These are phyloP conservation scores for Pygoscelis adeliae DNA, from an alignment of 2,113 vertebrate species.

Conservation along the genomic window DNA sequence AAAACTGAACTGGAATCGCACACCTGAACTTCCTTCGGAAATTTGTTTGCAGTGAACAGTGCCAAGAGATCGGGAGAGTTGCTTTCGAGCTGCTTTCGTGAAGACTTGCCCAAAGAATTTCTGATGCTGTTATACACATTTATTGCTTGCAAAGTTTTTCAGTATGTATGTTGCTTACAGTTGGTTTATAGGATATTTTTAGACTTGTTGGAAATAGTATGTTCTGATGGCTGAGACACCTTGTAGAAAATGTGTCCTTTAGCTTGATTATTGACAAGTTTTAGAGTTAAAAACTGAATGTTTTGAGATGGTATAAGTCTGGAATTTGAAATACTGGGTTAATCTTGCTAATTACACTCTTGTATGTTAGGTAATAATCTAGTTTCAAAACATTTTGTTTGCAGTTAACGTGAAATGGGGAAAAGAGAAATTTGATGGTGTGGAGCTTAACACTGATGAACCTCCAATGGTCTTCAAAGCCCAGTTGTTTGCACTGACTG, in stretches of 20 bases:
- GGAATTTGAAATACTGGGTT: neutral
- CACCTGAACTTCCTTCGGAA: neutral
- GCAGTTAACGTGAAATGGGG: slow-evolving; percentile 99
- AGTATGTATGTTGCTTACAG: fast-evolving
- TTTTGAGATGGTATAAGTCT: neutral
- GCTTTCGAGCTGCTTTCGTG: neutral
- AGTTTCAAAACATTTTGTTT: slow-evolving; percentile 18
- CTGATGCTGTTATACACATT: neutral
- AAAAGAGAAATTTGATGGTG: slow-evolving; percentile 97
- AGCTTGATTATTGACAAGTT: neutral
- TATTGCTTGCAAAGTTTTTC: neutral
- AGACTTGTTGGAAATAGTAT: neutral
- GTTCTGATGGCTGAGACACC: neutral
- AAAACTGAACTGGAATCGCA: neutral
- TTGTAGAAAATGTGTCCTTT: neutral
- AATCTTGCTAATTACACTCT: neutral
- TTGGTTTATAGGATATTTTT: neutral
- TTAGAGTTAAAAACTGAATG: neutral
- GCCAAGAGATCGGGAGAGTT: neutral
- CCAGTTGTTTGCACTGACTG: slow-evolving; percentile 94
- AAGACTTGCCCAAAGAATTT: neutral
- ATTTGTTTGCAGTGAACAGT: neutral
- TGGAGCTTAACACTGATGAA: slow-evolving; percentile 97
- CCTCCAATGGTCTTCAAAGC: slow-evolving; percentile 99
- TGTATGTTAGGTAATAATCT: neutral